phyloP scores from a whole-genome alignment of 2,113 vertebrate species.

The Prietella phreatophila region DNA sequence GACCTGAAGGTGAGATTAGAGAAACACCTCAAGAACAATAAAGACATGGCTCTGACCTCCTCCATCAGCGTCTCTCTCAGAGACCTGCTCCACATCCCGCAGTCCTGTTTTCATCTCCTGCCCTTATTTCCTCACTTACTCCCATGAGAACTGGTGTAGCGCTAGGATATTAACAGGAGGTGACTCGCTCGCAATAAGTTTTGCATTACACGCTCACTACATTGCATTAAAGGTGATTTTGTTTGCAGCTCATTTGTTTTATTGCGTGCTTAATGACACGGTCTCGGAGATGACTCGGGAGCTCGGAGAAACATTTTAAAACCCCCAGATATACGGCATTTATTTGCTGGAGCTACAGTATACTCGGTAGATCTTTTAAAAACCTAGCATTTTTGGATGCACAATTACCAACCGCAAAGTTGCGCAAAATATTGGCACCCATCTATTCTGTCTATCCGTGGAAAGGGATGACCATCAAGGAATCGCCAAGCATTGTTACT shows the following conservation, averaged over 20 bases:
- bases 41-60: background rate
- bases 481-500: no score
- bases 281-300: background rate
- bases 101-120: background rate
- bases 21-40: background rate
- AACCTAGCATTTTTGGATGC: background rate
- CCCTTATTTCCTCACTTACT: background rate
- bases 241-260: conserved; percentile 19
- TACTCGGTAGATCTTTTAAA: background rate
- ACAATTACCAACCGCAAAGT: background rate
- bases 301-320: background rate
- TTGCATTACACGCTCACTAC: background rate
- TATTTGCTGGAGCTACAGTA: background rate
- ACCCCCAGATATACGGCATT: background rate
- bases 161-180: background rate
- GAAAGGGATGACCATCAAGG: background rate
- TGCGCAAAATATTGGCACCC: background rate
- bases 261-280: background rate
- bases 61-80: no score
- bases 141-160: background rate
- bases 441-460: no score
- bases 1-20: conserved; percentile 4
- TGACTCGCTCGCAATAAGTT: background rate
- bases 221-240: conserved; percentile 7
- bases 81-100: no score